A percentile compares a stretch with the other conserved stretches of the same genome.
Conservation (phyloP, 2,113 vertebrate genomes). For the Argyrosomus japonicus region DNA sequence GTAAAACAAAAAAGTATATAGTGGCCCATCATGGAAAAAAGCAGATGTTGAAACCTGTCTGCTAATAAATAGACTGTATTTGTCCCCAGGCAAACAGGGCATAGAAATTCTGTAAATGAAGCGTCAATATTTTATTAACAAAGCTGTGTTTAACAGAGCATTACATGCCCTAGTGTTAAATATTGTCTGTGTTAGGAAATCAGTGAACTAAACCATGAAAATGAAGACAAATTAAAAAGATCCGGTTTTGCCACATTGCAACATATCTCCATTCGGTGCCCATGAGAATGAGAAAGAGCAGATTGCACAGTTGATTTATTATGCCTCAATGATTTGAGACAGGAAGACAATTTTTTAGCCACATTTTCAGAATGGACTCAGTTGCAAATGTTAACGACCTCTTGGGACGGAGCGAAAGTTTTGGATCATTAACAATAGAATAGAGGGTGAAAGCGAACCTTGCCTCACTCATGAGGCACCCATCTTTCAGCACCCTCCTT, state of each 20-base stretch:
- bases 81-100: not conserved
- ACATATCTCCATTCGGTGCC: not conserved
- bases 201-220: not conserved
- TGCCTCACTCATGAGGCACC: slow-evolving; percentile 49
- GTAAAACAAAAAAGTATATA: not conserved
- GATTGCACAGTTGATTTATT: not conserved
- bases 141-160: not conserved
- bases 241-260: not conserved
- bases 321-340: slow-evolving; percentile 23
- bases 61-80: not conserved
- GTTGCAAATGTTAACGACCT: slow-evolving; percentile 30
- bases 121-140: not conserved
- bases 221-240: not conserved
- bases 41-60: slow-evolving; percentile 9
- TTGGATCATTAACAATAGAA: slow-evolving; percentile 66
- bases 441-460: slow-evolving; percentile 65
- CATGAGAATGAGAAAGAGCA: not conserved
- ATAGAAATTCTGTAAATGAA: not conserved
- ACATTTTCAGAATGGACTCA: slow-evolving; percentile 17
- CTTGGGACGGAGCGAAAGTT: slow-evolving; percentile 41
- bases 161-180: not conserved
- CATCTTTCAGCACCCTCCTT: slow-evolving; percentile 67
- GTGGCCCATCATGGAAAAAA: not conserved
- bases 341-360: not conserved
- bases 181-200: not conserved